Percentiles rank a stretch among this genome's conserved stretches.
Conservation (phyloP, 2,888 invertebrate species). For the Aplocera efformata region DNA sequence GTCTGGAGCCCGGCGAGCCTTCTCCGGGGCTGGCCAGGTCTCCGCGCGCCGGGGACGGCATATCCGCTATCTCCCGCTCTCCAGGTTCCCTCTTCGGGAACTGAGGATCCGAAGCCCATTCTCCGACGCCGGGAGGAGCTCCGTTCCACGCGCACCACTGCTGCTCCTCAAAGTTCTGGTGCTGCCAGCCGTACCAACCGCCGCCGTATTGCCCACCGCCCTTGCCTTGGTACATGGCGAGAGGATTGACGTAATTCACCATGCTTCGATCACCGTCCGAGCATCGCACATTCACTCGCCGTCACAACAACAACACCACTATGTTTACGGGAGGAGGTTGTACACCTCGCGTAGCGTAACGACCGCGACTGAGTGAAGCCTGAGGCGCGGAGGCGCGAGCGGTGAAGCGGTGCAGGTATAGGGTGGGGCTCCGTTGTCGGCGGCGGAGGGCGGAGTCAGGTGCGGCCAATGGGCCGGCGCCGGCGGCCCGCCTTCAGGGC, state of each 20-base stretch:
- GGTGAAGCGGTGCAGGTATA: slow-evolving; percentile 29
- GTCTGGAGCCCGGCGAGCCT: slow-evolving; percentile 73
- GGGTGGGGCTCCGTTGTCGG: slow-evolving; percentile 37
- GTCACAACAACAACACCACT: slow-evolving; percentile 71
- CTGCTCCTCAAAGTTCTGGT: slow-evolving; percentile 78
- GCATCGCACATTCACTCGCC: slow-evolving; percentile 73
- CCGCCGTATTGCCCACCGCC: slow-evolving; percentile 75
- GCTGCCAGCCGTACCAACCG: slow-evolving; percentile 76
- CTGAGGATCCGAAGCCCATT: slow-evolving; percentile 73
- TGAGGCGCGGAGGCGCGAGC: slow-evolving; percentile 32
- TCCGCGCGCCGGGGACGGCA: slow-evolving; percentile 73
- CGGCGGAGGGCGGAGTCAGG: slow-evolving; percentile 42
- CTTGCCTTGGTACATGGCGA: slow-evolving; percentile 85
- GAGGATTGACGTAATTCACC: slow-evolving; percentile 87
- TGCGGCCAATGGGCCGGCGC: slow-evolving; percentile 50
- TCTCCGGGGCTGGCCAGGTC: slow-evolving; percentile 80
- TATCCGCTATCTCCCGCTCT: slow-evolving; percentile 65
- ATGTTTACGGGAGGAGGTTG: slow-evolving; percentile 37
- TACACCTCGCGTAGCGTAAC: slow-evolving; percentile 53
- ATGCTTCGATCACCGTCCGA: slow-evolving; percentile 79
- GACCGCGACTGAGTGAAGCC: slow-evolving; percentile 55
- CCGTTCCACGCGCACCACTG: slow-evolving; percentile 80
- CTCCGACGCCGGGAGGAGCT: slow-evolving; percentile 62
- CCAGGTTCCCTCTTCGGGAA: slow-evolving; percentile 70
- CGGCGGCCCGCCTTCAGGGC: slow-evolving; percentile 22